Evolutionary conservation across 2,888 invertebrate genomes (phyloP).

Genomic region (Cheilosia pagana): DNA sequence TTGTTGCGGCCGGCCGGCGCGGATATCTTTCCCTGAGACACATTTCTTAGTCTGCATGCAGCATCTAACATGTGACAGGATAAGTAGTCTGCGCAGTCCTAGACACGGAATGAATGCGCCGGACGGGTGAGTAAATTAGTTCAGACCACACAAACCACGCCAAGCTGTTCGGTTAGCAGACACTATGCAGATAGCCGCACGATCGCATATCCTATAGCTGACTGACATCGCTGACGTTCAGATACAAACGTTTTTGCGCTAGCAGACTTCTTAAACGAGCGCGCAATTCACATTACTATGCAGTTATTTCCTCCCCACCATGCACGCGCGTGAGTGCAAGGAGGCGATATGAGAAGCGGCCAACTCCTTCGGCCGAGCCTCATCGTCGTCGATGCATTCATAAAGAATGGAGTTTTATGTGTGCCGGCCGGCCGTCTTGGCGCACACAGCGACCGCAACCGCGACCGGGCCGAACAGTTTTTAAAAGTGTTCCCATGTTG

Average conservation of each 20-base stretch:
- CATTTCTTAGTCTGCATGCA: conserved; percentile 55
- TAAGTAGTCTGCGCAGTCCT: conserved; percentile 71
- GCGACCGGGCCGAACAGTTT: conserved; percentile 62
- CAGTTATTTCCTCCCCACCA: conserved; percentile 50
- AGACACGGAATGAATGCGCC: conserved; percentile 72
- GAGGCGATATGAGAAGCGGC: conserved; percentile 71
- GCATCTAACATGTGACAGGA: conserved; percentile 74
- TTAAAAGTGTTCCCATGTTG: conserved; percentile 75
- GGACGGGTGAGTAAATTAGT: conserved; percentile 73
- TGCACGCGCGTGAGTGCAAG: conserved; percentile 63
- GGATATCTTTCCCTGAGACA: conserved; percentile 56
- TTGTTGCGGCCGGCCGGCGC: conserved; percentile 57
- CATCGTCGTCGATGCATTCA: conserved; percentile 62
- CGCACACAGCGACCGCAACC: conserved; percentile 49
- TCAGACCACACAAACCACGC: conserved; percentile 72
- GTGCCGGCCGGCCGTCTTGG: conserved; percentile 20
- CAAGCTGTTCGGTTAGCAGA: conserved; percentile 66
- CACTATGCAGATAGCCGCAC: conserved; percentile 72
- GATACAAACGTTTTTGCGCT: conserved; percentile 73
- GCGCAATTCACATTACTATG: conserved; percentile 72
- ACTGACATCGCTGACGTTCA: conserved; percentile 74
- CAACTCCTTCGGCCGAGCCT: conserved; percentile 34
- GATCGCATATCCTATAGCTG: conserved; percentile 73
- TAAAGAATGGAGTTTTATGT: conserved; percentile 74
- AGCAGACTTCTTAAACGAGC: conserved; percentile 72